These are phyloP conservation scores for Latrodectus hesperus DNA, from an alignment of 2,888 invertebrate genomes.

Conservation along the genomic window DNA sequence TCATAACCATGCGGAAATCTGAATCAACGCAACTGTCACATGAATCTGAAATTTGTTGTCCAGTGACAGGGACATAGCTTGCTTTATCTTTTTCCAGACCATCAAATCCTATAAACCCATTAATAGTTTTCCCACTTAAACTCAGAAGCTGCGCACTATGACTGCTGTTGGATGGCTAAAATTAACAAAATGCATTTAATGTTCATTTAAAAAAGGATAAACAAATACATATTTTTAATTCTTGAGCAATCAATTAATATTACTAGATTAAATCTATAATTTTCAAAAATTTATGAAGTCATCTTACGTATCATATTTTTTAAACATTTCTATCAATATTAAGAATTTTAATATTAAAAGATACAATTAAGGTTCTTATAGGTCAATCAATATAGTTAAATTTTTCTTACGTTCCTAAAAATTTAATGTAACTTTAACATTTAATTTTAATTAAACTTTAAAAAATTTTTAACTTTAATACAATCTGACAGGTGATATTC, in stretches of 20 bases:
- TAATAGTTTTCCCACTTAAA: constrained; percentile 76
- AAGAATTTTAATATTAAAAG: neutral
- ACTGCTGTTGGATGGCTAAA: constrained; percentile 91
- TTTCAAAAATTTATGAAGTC: too few species aligned
- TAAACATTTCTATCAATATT: neutral
- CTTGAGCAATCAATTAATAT: too few species aligned
- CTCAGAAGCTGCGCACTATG: constrained; percentile 87
- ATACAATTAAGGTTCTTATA: neutral
- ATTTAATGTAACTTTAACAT: too few species aligned
- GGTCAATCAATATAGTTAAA: constrained; percentile 6
- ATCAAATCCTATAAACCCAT: constrained; percentile 82
- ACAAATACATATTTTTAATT: too few species aligned
- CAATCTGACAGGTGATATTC: too few species aligned
- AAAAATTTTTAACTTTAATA: too few species aligned
- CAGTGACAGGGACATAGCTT: constrained; percentile 78
- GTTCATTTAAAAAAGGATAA: too few species aligned
- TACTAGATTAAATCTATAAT: too few species aligned
- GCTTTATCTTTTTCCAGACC: constrained; percentile 78
- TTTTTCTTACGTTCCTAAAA: too few species aligned
- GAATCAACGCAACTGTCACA: constrained; percentile 81
- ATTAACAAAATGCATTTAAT: constrained; percentile 69
- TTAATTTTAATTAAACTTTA: too few species aligned
- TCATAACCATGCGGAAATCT: constrained; percentile 85
- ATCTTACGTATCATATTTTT: neutral
- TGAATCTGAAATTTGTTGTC: constrained; percentile 78